phyloP scores from a whole-genome alignment of 2,888 invertebrate genomes.

The Diaphora mendica region DNA sequence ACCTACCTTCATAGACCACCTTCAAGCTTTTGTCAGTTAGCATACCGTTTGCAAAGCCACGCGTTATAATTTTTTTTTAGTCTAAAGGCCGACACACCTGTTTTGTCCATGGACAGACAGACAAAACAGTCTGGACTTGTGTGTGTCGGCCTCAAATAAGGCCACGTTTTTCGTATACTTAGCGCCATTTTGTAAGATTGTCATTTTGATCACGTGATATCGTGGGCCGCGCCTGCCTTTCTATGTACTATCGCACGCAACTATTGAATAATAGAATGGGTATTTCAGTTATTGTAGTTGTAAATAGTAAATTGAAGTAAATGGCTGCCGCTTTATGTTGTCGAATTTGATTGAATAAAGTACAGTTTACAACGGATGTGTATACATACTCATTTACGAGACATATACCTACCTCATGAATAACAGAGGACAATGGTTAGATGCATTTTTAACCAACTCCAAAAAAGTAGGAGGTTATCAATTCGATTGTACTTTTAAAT shows the following conservation, averaged over 20 bases:
- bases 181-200: conserved; percentile 18
- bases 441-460: too few relatives aligned
- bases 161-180: not conserved
- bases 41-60: not conserved
- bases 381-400: not conserved
- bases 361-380: not conserved
- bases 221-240: conserved; percentile 26
- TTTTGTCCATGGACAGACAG: too few relatives aligned
- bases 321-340: not conserved
- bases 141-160: not conserved
- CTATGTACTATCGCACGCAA: conserved; percentile 31
- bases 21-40: not conserved
- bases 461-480: too few relatives aligned
- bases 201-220: conserved; percentile 27
- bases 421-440: not conserved
- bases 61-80: conserved; percentile 4
- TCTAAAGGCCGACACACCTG: too few relatives aligned
- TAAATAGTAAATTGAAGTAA: conserved; percentile 18
- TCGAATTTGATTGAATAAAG: not conserved
- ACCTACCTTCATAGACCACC: not conserved
- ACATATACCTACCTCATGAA: not conserved
- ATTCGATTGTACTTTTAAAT: too few relatives aligned
- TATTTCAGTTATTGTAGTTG: conserved; percentile 18
- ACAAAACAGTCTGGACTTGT: too few relatives aligned
- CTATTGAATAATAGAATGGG: conserved; percentile 38